Evolutionary conservation across 2,113 vertebrate species (phyloP).

Genomic region (Platichthys flesus): DNA sequence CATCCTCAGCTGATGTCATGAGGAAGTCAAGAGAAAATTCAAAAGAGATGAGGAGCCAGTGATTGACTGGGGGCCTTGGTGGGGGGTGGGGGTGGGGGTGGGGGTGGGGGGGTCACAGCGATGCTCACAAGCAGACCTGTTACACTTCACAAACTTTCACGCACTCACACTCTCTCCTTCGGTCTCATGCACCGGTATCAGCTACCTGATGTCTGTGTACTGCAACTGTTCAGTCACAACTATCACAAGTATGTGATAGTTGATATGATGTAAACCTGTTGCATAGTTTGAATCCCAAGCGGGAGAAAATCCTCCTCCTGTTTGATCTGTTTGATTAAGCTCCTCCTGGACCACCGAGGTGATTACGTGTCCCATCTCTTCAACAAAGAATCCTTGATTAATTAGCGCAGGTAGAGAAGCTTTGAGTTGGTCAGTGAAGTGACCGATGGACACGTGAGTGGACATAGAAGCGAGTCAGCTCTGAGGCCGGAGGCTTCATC

Average conservation of each 20-base stretch:
- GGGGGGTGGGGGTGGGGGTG: background rate
- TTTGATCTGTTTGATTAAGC: conserved; percentile 38
- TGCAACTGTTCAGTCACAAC: background rate
- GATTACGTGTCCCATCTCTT: conserved; percentile 6
- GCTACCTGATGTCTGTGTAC: background rate
- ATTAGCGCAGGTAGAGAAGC: conserved; percentile 2
- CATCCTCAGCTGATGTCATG: background rate
- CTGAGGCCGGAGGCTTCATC: background rate
- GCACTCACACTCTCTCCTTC: background rate
- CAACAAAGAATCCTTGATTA: conserved; percentile 54
- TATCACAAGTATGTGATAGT: background rate
- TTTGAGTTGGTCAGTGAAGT: background rate
- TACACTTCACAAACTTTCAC: conserved; percentile 36
- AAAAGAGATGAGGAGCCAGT: too few species aligned
- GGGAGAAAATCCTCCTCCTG: background rate
- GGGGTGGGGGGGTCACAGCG: background rate
- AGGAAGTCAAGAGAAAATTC: too few species aligned
- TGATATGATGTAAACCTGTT: background rate
- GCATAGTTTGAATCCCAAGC: background rate
- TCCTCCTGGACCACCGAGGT: conserved; percentile 23
- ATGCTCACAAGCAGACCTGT: conserved; percentile 51
- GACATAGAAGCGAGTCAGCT: background rate
- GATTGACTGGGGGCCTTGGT: too few species aligned
- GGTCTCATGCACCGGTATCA: background rate
- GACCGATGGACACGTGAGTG: background rate